These are phyloP conservation scores for Furnarius figulus DNA, from an alignment of 2,113 vertebrate genomes.

Conservation along the genomic window DNA sequence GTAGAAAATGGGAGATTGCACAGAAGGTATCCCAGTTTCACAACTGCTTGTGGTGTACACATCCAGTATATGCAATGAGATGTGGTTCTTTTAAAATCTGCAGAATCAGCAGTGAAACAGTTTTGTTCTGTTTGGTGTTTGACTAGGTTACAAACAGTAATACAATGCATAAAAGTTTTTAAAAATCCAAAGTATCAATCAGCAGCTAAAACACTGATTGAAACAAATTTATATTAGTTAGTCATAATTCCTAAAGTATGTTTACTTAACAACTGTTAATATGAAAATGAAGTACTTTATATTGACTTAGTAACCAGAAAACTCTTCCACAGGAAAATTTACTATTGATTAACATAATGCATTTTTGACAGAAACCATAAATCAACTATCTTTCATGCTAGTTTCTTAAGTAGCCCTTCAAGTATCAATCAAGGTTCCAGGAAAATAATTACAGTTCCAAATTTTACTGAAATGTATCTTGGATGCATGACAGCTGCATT, in stretches of 20 bases:
- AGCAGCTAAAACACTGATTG: background rate
- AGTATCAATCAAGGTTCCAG: background rate
- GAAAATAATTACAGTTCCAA: background rate
- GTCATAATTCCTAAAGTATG: background rate
- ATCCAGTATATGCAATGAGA: background rate
- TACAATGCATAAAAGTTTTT: background rate
- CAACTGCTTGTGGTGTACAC: background rate
- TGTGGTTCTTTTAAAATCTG: background rate
- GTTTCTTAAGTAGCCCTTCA: background rate
- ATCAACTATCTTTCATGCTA: background rate
- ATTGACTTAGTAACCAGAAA: background rate
- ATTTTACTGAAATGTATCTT: background rate
- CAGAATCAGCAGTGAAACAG: background rate
- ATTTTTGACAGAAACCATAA: background rate
- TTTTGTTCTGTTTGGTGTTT: background rate
- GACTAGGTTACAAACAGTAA: background rate
- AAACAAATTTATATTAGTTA: background rate
- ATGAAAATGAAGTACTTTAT: background rate
- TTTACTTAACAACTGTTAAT: background rate
- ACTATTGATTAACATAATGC: accelerated
- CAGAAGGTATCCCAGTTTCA: accelerated
- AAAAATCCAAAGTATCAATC: background rate
- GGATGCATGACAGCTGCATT: background rate
- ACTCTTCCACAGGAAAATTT: background rate
- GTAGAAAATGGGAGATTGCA: background rate